Evolutionary conservation across 1,140 invertebrate genomes (phyloP), one percentile per base, ranked within the genome.

Genomic region (Aphelinus certus): DNA sequence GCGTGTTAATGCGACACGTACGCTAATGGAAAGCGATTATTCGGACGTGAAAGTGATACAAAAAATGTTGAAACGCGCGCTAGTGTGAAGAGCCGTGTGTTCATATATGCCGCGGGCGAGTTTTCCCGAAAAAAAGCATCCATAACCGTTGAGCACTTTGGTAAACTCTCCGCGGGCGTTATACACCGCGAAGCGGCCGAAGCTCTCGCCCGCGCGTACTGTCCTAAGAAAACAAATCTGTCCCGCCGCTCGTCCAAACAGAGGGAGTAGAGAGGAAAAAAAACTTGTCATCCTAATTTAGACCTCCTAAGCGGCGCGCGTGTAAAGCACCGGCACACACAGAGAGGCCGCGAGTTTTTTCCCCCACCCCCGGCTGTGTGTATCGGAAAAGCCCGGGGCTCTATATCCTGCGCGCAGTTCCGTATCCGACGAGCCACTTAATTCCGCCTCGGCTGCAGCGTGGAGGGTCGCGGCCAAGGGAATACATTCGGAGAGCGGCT

Each of bases 251-350:
- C 48, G 26, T 9, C 62, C 61, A 3, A 46, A 0, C 7, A 46
- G 42, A 64, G 48, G 51, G 4, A 42, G 55, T 62, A 56, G 2
- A 46, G 53, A 48, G n/a, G n/a, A 26, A 46, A 55, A 47, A 56
- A 49, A 75, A 51, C 43, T 69, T 55, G 73, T 70, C 60, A 43
- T 64, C 68, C 67, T 58, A 65, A 75, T 70, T 75, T 75, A 57
- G 67, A 70, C 51, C 73, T 69, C 66, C 67, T 58, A 53, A 68
- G 72, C n/a, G 42, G 26, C 42, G n/a, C 5, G 46, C 46, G 10
- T 26, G 26, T 26, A 26, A 26, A 26, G 26, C 57, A 63, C 51
- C 55, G 62, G 71, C 46, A 67, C 26, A 26, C 26, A 26, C 26
- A 26, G 26, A 26, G 26, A 26, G 26, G 0, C 26, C 26, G 26